Conservation (phyloP, 2,888 invertebrate genomes). For the Cantharis nigra region DNA sequence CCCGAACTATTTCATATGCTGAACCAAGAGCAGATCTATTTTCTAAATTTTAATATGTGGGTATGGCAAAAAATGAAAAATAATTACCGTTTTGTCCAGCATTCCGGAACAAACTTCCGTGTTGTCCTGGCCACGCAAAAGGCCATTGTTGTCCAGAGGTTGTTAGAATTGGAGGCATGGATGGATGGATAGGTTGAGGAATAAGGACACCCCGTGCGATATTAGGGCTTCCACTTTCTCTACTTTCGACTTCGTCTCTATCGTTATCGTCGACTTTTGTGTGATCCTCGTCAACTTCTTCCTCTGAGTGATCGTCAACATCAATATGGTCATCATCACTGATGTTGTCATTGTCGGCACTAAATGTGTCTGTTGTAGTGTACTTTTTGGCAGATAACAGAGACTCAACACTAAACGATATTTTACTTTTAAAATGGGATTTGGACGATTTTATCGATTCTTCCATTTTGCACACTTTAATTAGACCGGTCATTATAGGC, state of each 20-base stretch:
- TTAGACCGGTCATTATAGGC: neutral
- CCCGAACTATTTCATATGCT: too few relatives aligned
- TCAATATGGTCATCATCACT: slow-evolving; percentile 40
- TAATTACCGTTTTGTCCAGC: slow-evolving; percentile 65
- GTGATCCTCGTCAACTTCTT: slow-evolving; percentile 39
- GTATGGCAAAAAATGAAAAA: neutral
- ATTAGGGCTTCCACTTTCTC: slow-evolving; percentile 57
- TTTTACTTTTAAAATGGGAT: slow-evolving; percentile 63
- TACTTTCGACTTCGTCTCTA: slow-evolving; percentile 52
- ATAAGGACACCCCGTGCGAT: slow-evolving; percentile 66
- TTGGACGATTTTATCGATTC: slow-evolving; percentile 44
- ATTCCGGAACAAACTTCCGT: slow-evolving; percentile 66
- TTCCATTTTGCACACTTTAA: slow-evolving; percentile 41
- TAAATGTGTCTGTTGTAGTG: slow-evolving; percentile 10
- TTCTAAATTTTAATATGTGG: too few relatives aligned
- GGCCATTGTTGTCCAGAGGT: slow-evolving; percentile 60
- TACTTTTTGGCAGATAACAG: slow-evolving; percentile 56
- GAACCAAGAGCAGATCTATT: too few relatives aligned
- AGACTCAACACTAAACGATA: slow-evolving; percentile 76
- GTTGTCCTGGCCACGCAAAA: slow-evolving; percentile 63
- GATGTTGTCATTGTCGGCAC: slow-evolving; percentile 32
- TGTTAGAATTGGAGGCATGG: slow-evolving; percentile 61
- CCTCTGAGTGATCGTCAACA: slow-evolving; percentile 60
- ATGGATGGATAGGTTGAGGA: slow-evolving; percentile 68
- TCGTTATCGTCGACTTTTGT: slow-evolving; percentile 47